These are phyloP conservation scores for Daubentonia madagascariensis DNA, from an alignment of 2,113 vertebrate species.

Conservation along the genomic window DNA sequence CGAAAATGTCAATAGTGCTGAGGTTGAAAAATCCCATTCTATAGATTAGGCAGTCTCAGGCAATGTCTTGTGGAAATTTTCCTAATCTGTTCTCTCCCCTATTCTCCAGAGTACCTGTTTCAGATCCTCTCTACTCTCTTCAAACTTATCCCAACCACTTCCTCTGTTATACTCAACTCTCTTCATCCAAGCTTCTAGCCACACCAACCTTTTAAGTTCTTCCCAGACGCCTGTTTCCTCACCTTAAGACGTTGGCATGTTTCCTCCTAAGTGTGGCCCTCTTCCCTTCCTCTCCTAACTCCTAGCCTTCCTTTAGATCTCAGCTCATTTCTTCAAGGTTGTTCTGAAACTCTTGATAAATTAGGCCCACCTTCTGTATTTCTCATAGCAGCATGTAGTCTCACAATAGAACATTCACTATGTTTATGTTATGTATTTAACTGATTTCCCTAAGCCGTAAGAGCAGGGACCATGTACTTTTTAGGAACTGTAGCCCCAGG, in stretches of 20 bases:
- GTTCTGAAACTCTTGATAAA: background rate
- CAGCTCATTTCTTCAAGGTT: background rate
- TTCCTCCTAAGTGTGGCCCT: background rate
- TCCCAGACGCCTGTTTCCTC: background rate
- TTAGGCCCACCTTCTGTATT: background rate
- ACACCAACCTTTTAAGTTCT: background rate
- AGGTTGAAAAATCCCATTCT: background rate
- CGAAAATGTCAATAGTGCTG: background rate
- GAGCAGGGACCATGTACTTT: background rate
- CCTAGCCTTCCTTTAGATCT: background rate
- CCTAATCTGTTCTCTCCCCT: background rate
- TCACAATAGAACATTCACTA: background rate
- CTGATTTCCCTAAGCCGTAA: background rate
- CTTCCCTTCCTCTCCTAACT: background rate
- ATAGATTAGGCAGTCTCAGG: background rate
- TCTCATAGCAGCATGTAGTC: background rate
- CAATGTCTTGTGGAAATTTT: background rate
- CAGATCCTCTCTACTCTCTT: background rate
- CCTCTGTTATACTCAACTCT: background rate
- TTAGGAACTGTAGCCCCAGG: background rate
- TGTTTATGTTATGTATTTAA: accelerated
- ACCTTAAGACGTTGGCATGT: background rate
- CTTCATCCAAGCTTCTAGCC: background rate
- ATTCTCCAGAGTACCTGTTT: background rate
- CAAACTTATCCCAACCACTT: background rate